These are phyloP conservation scores for Hylomyscus alleni DNA, from an alignment of 2,797 vertebrate species.

Conservation along the genomic window DNA sequence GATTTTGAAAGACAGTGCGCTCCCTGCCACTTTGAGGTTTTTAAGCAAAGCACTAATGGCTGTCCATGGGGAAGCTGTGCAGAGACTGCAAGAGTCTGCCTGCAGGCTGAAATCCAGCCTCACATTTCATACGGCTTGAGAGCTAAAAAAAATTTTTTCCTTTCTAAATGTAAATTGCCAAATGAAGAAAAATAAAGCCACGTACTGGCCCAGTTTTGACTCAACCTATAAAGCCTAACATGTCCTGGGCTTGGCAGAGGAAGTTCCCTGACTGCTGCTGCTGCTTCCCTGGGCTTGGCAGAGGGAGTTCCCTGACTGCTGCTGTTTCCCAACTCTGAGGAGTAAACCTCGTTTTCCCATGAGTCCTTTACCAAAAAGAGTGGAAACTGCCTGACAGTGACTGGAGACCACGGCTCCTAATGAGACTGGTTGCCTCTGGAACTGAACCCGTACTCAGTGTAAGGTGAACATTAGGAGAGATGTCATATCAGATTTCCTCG, in stretches of 20 bases:
- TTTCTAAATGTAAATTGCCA: conserved; percentile 24
- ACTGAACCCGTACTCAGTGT: background rate
- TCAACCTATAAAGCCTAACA: background rate
- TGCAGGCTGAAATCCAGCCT: background rate
- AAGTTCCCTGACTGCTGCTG: rapidly evolving
- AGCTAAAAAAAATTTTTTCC: background rate
- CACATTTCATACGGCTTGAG: background rate
- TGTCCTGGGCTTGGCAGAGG: background rate
- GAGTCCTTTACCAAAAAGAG: background rate
- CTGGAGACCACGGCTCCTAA: background rate
- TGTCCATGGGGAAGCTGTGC: rapidly evolving
- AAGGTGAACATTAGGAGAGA: background rate
- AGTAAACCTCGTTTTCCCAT: background rate
- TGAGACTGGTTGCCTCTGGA: rapidly evolving
- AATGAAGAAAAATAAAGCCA: background rate
- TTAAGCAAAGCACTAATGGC: background rate
- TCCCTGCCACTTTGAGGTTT: background rate
- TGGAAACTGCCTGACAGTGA: background rate
- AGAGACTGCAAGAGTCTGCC: too few relatives aligned
- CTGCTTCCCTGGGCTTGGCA: background rate
- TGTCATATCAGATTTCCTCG: background rate
- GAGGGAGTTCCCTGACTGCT: background rate
- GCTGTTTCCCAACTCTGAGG: background rate
- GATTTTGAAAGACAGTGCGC: background rate
- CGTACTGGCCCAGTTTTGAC: background rate